phyloP scores from a whole-genome alignment of 92 coral and sea anemone species.

The Siderastrea siderea region DNA sequence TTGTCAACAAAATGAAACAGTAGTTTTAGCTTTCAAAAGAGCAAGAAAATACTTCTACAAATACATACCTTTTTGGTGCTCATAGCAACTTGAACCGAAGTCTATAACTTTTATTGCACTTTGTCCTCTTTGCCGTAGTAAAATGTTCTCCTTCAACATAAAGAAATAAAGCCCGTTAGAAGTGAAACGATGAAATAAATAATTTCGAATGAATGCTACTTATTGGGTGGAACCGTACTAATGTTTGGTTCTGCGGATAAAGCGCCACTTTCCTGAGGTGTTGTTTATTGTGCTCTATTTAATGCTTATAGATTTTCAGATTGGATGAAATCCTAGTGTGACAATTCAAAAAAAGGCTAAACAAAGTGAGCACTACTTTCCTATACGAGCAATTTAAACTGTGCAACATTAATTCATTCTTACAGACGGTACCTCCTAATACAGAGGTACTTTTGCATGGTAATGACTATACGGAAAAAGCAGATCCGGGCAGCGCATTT shows the following conservation, averaged over 20 bases:
- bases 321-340: background rate
- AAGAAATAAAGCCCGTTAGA: background rate
- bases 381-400: too few species aligned
- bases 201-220: too few species aligned
- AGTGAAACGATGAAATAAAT: background rate
- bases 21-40: background rate
- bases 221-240: too few species aligned
- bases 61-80: slow-evolving; percentile 89
- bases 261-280: background rate
- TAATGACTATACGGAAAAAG: too few species aligned
- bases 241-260: background rate
- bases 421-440: too few species aligned
- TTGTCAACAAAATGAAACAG: background rate
- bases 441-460: too few species aligned
- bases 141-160: slow-evolving; percentile 55
- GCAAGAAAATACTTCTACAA: background rate
- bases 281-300: too few species aligned
- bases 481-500: too few species aligned
- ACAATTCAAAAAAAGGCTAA: too few species aligned
- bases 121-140: slow-evolving; percentile 85
- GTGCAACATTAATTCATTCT: too few species aligned
- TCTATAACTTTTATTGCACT: slow-evolving; percentile 96
- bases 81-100: slow-evolving; percentile 97
- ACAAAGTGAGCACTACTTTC: too few species aligned
- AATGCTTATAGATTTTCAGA: too few species aligned